phyloP scores from a whole-genome alignment of 2,888 invertebrate species.

The Dasysyrphus tricinctus region DNA sequence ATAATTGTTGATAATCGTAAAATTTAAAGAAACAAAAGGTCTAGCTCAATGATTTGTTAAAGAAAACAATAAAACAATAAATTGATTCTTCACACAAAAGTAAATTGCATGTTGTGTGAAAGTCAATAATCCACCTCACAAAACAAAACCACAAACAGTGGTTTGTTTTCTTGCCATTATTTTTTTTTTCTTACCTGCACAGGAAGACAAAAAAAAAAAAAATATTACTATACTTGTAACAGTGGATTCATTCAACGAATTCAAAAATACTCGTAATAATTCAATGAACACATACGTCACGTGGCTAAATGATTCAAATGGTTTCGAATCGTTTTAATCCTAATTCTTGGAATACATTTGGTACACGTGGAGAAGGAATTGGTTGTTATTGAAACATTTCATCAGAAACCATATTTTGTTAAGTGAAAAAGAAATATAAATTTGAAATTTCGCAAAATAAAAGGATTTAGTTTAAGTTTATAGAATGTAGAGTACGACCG shows the following conservation, averaged over 20 bases:
- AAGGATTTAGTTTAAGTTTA: neutral
- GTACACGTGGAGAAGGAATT: neutral
- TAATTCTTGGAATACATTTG: neutral
- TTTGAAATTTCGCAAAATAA: neutral
- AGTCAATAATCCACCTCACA: constrained; percentile 1
- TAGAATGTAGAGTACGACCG: too few species aligned
- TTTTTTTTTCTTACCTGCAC: neutral
- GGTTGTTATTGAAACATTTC: neutral
- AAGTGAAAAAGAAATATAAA: neutral
- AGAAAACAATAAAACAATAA: neutral
- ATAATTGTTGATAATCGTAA: neutral
- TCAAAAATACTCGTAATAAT: neutral
- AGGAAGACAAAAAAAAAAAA: neutral
- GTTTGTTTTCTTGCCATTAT: neutral
- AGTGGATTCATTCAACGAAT: neutral
- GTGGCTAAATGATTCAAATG: neutral
- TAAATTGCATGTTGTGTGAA: constrained; percentile 10
- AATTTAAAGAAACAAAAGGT: neutral
- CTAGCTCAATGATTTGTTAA: neutral
- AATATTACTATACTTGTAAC: neutral
- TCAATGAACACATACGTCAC: neutral
- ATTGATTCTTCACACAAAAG: neutral
- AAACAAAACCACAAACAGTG: constrained; percentile 4
- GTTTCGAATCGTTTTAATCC: neutral
- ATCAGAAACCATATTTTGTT: neutral